These are phyloP conservation scores for Axea sp. DNA, from an alignment of 2,888 invertebrate genomes.

Conservation along the genomic window DNA sequence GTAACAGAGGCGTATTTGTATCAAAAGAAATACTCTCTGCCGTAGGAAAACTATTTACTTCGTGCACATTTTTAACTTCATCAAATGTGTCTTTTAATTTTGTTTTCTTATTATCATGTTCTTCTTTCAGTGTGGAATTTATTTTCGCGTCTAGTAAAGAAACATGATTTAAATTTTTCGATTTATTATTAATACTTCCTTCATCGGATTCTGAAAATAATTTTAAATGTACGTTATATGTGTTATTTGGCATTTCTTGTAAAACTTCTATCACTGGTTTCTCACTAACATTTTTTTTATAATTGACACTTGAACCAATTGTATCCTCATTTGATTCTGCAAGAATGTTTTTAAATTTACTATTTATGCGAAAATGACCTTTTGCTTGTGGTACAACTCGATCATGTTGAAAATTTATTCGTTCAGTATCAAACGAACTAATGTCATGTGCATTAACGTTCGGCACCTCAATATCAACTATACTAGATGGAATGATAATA, in stretches of 20 bases:
- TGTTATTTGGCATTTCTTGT: slow-evolving; percentile 72
- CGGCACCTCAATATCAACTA: slow-evolving; percentile 41
- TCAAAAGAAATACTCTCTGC: slow-evolving; percentile 16
- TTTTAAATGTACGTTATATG: slow-evolving; percentile 71
- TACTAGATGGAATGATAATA: slow-evolving; percentile 51
- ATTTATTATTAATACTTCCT: neutral
- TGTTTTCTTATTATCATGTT: slow-evolving; percentile 2
- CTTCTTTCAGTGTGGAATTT: neutral
- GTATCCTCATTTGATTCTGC: slow-evolving; percentile 61
- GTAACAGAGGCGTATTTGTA: slow-evolving; percentile 38
- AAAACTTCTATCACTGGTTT: slow-evolving; percentile 71
- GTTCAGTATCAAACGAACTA: slow-evolving; percentile 67
- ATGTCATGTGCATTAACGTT: slow-evolving; percentile 61
- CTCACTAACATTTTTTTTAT: slow-evolving; percentile 10
- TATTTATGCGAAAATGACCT: slow-evolving; percentile 72
- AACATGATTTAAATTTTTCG: too few species aligned
- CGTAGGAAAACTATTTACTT: too few species aligned
- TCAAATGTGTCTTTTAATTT: neutral
- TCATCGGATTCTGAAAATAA: slow-evolving; percentile 64
- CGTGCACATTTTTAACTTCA: slow-evolving; percentile 4
- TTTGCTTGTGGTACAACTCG: slow-evolving; percentile 72
- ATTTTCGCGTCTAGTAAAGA: neutral
- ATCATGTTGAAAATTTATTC: slow-evolving; percentile 73
- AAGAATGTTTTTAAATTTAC: slow-evolving; percentile 73
- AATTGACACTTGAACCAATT: neutral